A percentile compares a stretch with the other conserved stretches of the same genome.
These are phyloP conservation scores for Intellagama lesueurii DNA, from an alignment of 2,797 vertebrate species.

Conservation along the genomic window DNA sequence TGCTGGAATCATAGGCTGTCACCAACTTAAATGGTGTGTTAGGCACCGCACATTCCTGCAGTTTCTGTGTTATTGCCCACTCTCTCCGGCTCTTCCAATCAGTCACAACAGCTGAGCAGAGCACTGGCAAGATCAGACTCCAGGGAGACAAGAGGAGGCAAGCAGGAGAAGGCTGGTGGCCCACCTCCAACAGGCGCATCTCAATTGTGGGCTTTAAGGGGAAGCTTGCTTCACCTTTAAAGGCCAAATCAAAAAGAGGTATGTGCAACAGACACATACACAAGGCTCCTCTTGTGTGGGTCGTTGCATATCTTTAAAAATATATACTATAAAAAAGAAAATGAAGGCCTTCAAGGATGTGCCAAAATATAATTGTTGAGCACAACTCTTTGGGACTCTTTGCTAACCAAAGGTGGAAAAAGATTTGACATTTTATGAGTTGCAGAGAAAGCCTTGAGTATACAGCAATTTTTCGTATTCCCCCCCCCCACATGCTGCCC, in stretches of 20 bases:
- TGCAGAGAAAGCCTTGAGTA: too few species aligned
- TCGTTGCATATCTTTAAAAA: not conserved
- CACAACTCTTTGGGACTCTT: not conserved
- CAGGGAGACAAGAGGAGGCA: not conserved
- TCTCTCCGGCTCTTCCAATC: conserved; percentile 12
- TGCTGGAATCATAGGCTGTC: conserved; percentile 24
- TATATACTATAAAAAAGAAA: not conserved
- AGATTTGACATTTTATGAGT: too few species aligned
- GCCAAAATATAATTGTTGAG: not conserved
- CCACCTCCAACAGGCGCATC: not conserved
- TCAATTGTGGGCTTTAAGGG: not conserved
- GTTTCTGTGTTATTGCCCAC: not conserved
- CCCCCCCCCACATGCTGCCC: too few species aligned
- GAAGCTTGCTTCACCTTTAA: not conserved
- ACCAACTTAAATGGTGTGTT: conserved; percentile 14
- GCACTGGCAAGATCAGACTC: not conserved
- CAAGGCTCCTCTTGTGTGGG: not conserved
- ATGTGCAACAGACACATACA: not conserved
- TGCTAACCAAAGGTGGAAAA: too few species aligned
- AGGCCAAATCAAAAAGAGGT: not conserved
- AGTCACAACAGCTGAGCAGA: not conserved
- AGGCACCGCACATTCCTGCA: not conserved
- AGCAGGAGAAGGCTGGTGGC: not conserved
- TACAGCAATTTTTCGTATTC: too few species aligned
- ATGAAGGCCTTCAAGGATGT: not conserved